Evolutionary conservation across 2,888 invertebrate genomes (phyloP).

Genomic region (Eilema griseolum): DNA sequence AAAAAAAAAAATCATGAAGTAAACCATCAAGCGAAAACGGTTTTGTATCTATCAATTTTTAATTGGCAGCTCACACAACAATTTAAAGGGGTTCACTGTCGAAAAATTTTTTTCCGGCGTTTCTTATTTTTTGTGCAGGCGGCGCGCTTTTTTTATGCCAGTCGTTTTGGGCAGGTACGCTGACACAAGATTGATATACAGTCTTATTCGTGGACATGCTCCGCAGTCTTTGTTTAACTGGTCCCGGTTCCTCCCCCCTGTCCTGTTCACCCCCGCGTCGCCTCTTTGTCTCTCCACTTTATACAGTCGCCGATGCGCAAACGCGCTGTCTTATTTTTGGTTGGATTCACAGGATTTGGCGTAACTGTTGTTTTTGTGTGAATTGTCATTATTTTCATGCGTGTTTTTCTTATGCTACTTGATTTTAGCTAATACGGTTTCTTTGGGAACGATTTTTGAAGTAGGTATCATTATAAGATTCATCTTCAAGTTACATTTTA

Average conservation of each 20-base stretch:
- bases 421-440: constrained; percentile 23
- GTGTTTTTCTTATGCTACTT: constrained; percentile 34
- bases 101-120: constrained; percentile 74
- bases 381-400: constrained; percentile 54
- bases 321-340: constrained; percentile 78
- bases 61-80: constrained; percentile 86
- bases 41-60: constrained; percentile 84
- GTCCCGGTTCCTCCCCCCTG: constrained; percentile 63
- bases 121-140: constrained; percentile 71
- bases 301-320: constrained; percentile 77
- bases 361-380: constrained; percentile 61
- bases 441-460: not conserved
- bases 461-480: not conserved
- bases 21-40: constrained; percentile 52
- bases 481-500: no score
- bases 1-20: constrained; percentile 34
- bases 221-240: constrained; percentile 85
- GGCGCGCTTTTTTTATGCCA: constrained; percentile 73
- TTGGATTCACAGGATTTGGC: constrained; percentile 64
- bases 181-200: constrained; percentile 86
- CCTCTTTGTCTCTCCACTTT: constrained; percentile 81
- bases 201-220: constrained; percentile 82
- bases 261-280: constrained; percentile 58
- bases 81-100: constrained; percentile 83
- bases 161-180: constrained; percentile 83